Conservation (phyloP, 1,140 invertebrate genomes). For the Drosophila asahinai region DNA sequence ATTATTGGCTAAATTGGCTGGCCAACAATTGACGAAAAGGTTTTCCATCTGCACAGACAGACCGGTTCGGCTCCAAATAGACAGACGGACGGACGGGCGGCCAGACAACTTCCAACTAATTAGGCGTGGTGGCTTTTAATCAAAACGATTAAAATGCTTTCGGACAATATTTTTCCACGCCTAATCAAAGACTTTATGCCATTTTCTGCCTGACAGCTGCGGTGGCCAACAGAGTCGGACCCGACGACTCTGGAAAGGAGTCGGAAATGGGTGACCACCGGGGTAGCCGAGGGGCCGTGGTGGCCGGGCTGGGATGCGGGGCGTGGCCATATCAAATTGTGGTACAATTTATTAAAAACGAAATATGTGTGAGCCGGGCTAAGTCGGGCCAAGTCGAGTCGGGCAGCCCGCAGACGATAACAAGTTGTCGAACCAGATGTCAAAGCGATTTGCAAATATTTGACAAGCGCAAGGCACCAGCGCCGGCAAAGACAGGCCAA, state of each 20-base stretch:
- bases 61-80: slow-evolving; percentile 49
- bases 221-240: slow-evolving; percentile 38
- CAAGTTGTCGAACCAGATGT: slow-evolving; percentile 84
- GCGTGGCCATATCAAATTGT: slow-evolving; percentile 81
- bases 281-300: slow-evolving; percentile 19
- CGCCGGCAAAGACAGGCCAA: slow-evolving; percentile 17
- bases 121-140: slow-evolving; percentile 83
- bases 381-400: slow-evolving; percentile 41
- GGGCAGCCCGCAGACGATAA: slow-evolving; percentile 64
- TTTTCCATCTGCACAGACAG: slow-evolving; percentile 44
- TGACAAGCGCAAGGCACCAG: slow-evolving; percentile 78
- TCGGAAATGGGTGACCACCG: slow-evolving; percentile 30
- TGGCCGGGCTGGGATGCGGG: slow-evolving; percentile 33
- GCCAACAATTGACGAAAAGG: slow-evolving; percentile 74
- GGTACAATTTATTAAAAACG: slow-evolving; percentile 83
- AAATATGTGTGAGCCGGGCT: slow-evolving; percentile 74
- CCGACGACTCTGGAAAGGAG: slow-evolving; percentile 27
- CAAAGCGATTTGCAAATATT: slow-evolving; percentile 84
- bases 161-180: slow-evolving; percentile 83
- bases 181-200: slow-evolving; percentile 80
- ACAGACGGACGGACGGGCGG: not conserved
- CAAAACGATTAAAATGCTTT: slow-evolving; percentile 84
- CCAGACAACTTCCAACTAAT: slow-evolving; percentile 73
- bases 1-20: slow-evolving; percentile 80
- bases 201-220: slow-evolving; percentile 81